A percentile compares a stretch with the other conserved stretches of the same genome.
phyloP scores from a whole-genome alignment of 2,113 vertebrate species.

The Oreotrochilus melanogaster region DNA sequence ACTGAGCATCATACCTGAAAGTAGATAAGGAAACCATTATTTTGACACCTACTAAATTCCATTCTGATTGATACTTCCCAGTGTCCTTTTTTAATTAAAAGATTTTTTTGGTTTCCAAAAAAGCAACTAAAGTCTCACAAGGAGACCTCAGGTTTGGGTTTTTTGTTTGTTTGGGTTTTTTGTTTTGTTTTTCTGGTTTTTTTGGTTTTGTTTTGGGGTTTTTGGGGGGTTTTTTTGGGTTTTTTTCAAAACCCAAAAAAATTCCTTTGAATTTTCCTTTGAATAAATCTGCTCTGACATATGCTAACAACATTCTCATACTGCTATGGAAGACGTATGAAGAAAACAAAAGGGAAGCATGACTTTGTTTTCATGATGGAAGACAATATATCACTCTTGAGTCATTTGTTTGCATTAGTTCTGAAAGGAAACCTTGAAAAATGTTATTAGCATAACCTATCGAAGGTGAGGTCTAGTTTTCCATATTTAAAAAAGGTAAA shows the following conservation, averaged over 20 bases:
- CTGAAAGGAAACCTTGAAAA: background rate
- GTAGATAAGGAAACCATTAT: background rate
- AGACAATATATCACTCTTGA: background rate
- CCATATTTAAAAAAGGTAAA: background rate
- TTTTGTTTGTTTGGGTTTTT: too few species aligned
- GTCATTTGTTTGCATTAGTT: background rate
- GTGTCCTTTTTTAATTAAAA: background rate
- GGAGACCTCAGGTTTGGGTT: background rate
- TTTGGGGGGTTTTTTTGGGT: too few species aligned
- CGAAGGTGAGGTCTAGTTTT: background rate
- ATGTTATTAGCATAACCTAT: background rate
- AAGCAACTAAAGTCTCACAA: background rate
- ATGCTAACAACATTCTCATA: background rate
- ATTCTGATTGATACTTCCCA: background rate
- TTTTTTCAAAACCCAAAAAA: too few species aligned
- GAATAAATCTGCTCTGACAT: background rate
- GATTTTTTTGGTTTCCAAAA: background rate
- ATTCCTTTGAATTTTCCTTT: too few species aligned
- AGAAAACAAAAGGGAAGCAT: background rate
- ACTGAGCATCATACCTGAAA: constrained; percentile 78
- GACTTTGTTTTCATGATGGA: background rate
- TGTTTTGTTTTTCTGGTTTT: too few species aligned
- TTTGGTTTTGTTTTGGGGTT: too few species aligned
- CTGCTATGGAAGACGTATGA: background rate
- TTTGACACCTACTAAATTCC: background rate